Conservation (phyloP, 92 coral and sea anemone genomes). For the Diadumene lineata region DNA sequence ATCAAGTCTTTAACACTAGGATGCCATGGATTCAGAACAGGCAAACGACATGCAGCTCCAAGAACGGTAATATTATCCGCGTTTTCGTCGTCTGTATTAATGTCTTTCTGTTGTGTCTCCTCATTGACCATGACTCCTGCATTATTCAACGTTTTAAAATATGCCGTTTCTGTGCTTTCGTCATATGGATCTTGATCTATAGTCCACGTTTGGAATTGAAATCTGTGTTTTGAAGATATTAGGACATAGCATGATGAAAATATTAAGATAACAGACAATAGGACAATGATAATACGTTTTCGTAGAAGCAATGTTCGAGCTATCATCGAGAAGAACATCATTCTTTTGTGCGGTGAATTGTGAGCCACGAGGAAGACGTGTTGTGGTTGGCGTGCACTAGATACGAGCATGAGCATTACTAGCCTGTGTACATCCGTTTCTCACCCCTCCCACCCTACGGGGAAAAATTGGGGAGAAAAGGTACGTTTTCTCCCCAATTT, state of each 20-base stretch:
- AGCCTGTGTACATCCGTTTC: too few species aligned
- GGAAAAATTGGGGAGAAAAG: too few species aligned
- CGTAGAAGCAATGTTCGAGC: not conserved
- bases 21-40: conserved; percentile 26
- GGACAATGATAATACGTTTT: not conserved
- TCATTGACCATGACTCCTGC: not conserved
- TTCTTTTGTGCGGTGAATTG: too few species aligned
- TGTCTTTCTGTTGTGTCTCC: not conserved
- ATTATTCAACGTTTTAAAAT: not conserved
- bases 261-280: not conserved
- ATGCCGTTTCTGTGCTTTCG: not conserved
- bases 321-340: not conserved
- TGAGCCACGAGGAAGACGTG: too few species aligned
- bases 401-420: too few species aligned
- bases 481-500: too few species aligned
- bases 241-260: not conserved
- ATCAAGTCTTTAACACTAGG: conserved; percentile 15
- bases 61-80: not conserved
- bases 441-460: too few species aligned
- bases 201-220: not conserved
- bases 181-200: not conserved
- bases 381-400: too few species aligned
- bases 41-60: conserved; percentile 4
- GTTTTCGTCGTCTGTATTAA: not conserved
- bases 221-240: not conserved